Base-by-base conservation (phyloP, 2,888 invertebrate genomes). In the Ichneumoninae sp. region DNA sequence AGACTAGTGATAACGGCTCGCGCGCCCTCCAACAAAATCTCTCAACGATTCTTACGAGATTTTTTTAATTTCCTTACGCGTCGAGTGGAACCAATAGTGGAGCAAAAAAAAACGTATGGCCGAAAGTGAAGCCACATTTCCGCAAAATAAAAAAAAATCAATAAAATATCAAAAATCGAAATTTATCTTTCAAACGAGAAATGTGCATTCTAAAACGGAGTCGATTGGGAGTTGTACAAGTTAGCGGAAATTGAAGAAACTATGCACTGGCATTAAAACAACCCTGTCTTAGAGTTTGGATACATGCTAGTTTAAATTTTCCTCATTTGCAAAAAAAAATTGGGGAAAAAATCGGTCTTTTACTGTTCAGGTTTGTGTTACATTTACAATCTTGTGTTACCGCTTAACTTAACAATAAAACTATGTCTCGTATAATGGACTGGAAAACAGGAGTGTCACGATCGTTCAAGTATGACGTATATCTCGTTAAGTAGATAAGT, bases 401-500 rank as follows among this genome's bases (percentile, higher is more conserved):
- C 8, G 57, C n/a, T 63, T 44, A 71, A 36, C 6, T 19, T 40
- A 65, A 40, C 5, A 74, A 22, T 22, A 30, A 40, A 13, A 52
- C 30, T n/a, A 50, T 13, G 2, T 6, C 52, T 8, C 26, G 16
- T 47, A 63, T 16, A 47, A 66, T 79, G 50, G 70, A 40, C 65
- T 68, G 75, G 50, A 75, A 73, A 65, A 77, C 70, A 71, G 50
- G 44, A 50, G 75, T 65, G 52, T 84, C 57, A 66, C 69, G 65
- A 73, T 71, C 68, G 68, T 74, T 78, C 60, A 50, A 19, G 44
- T 50, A 50, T 73, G 66, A 52, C 68, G 68, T 36, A 60, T 70
- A 54, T 47, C 71, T 75, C 75, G 77, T 60, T 78, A 79, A 83
- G 81, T 83, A 75, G 83, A 83, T 83, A 85, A 85, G 78, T 85